phyloP scores from a whole-genome alignment of 2,113 vertebrate genomes.

The Parus major region DNA sequence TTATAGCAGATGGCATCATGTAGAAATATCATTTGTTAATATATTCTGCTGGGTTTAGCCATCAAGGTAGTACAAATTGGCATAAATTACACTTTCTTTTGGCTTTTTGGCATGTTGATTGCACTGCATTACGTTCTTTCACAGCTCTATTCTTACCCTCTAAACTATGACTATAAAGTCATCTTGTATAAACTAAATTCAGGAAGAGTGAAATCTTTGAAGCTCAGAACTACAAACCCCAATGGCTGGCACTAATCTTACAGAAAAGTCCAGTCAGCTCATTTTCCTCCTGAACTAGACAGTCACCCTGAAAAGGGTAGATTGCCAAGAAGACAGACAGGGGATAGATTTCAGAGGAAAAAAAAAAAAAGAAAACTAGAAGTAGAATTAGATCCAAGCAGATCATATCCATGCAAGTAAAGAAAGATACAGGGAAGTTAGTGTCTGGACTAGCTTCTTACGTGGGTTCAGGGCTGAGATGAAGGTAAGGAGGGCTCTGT shows the following conservation, averaged over 20 bases:
- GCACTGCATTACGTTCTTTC: neutral
- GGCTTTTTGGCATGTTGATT: constrained; percentile 13
- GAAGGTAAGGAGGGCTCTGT: neutral
- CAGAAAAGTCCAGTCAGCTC: neutral
- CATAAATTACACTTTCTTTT: constrained; percentile 37
- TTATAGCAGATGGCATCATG: constrained; percentile 36
- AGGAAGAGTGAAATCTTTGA: neutral
- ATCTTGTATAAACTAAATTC: neutral
- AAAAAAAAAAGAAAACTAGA: neutral
- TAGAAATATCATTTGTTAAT: constrained; percentile 37
- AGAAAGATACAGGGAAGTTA: neutral
- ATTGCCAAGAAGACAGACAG: neutral
- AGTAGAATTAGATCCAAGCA: neutral
- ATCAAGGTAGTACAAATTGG: constrained; percentile 41
- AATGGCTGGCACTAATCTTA: neutral
- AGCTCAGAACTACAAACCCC: neutral
- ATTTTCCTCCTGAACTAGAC: neutral
- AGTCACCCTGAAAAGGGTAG: neutral
- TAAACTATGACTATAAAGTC: neutral
- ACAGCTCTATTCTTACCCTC: neutral
- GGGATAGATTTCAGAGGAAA: neutral
- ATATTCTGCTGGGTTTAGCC: constrained; percentile 25
- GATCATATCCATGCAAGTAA: neutral
- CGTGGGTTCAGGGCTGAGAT: neutral
- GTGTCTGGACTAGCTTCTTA: neutral